Percentiles rank a stretch among this genome's conserved stretches.
phyloP scores from a whole-genome alignment of 2,113 vertebrate species.

The Paracanthobrama guichenoti region DNA sequence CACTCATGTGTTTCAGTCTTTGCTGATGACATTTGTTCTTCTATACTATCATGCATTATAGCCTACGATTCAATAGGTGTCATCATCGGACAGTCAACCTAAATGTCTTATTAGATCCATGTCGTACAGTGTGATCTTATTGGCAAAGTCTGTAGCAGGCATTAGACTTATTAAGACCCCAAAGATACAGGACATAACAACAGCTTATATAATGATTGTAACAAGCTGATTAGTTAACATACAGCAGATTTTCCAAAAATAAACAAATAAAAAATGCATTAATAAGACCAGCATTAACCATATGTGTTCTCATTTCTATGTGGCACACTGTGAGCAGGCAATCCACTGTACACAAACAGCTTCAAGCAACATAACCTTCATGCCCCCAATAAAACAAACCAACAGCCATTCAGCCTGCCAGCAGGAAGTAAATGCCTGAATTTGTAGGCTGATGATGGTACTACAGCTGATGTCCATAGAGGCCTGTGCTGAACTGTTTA shows the following conservation, averaged over 20 bases:
- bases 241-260: too few species aligned
- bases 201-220: background rate
- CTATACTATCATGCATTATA: too few species aligned
- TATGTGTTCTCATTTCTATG: background rate
- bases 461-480: background rate
- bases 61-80: too few species aligned
- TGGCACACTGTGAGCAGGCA: slow-evolving; percentile 2
- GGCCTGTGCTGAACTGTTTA: background rate
- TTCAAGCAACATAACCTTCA: slow-evolving; percentile 24
- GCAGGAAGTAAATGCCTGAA: slow-evolving; percentile 13
- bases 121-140: too few species aligned
- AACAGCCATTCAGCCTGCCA: slow-evolving; percentile 30
- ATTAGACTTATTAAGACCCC: background rate
- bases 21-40: too few species aligned
- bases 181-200: background rate
- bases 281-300: background rate
- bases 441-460: slow-evolving; percentile 1
- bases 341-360: slow-evolving; percentile 29
- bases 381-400: slow-evolving; percentile 23
- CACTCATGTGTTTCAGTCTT: too few species aligned
- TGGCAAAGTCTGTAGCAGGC: too few species aligned
- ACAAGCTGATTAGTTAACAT: background rate
- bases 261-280: too few species aligned
- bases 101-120: too few species aligned
- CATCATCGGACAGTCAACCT: too few species aligned